phyloP scores from a whole-genome alignment of 2,888 invertebrate species.

The Dryococelus australis region DNA sequence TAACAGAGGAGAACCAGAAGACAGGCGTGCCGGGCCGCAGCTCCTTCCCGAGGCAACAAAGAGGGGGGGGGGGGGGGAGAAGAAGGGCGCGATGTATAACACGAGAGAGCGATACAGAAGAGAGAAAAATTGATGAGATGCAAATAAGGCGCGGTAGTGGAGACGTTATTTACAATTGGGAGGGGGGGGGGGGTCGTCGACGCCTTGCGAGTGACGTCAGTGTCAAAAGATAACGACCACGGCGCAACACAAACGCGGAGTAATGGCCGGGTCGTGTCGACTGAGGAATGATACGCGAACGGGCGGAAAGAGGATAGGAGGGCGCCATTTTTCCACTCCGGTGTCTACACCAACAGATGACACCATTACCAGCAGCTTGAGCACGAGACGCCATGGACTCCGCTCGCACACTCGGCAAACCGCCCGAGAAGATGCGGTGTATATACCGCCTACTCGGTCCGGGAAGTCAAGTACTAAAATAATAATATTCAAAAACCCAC shows the following conservation, averaged over 20 bases:
- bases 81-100: not conserved
- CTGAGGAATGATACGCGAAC: not conserved
- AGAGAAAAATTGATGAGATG: not conserved
- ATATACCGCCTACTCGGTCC: too few relatives aligned
- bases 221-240: not conserved
- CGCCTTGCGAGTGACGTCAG: conserved; percentile 10
- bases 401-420: not conserved
- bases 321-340: not conserved
- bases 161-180: conserved; percentile 5
- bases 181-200: not conserved
- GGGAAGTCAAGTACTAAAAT: too few relatives aligned
- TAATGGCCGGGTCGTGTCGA: not conserved
- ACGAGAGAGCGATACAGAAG: not conserved
- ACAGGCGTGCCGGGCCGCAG: not conserved
- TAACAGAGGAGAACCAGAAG: not conserved
- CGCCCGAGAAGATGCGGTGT: not conserved
- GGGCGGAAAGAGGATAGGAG: not conserved
- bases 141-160: not conserved
- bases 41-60: not conserved
- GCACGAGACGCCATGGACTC: not conserved
- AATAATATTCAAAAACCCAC: too few relatives aligned
- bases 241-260: not conserved
- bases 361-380: not conserved
- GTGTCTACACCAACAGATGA: not conserved
- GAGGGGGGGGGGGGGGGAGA: not conserved